Percentiles rank a stretch among this genome's conserved stretches.
Evolutionary conservation across 2,113 vertebrate species (phyloP).

Genomic region (Mionectes macconnelli): DNA sequence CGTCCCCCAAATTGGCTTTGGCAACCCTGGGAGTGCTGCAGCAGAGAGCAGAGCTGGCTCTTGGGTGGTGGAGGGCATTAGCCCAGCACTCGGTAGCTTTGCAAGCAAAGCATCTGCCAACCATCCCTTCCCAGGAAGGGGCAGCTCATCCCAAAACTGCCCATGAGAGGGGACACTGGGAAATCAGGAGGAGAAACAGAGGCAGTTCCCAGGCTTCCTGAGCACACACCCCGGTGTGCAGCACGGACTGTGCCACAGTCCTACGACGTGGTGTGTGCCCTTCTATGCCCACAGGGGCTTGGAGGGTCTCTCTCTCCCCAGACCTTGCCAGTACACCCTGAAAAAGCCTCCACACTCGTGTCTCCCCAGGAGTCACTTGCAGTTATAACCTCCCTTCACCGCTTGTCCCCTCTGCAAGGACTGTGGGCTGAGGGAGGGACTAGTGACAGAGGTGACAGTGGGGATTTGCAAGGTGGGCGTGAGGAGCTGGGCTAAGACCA

Average conservation of each 20-base stretch:
- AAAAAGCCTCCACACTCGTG: too few species aligned
- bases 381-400: not conserved
- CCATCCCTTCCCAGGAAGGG: accelerated
- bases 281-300: accelerated
- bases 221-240: not conserved
- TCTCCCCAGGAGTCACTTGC: not conserved
- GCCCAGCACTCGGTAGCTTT: not conserved
- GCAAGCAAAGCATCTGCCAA: not conserved
- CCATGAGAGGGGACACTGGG: accelerated
- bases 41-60: accelerated
- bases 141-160: not conserved
- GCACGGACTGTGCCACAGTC: not conserved
- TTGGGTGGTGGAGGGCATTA: not conserved
- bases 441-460: accelerated
- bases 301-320: not conserved
- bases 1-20: accelerated
- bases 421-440: accelerated
- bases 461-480: not conserved
- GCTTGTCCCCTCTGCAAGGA: not conserved
- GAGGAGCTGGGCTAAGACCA: not conserved
- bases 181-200: not conserved
- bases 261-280: accelerated
- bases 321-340: not conserved
- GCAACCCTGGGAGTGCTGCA: accelerated
- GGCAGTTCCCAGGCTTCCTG: not conserved